These are phyloP conservation scores for Tapera naevia DNA, from an alignment of 2,797 vertebrate species.

Conservation along the genomic window DNA sequence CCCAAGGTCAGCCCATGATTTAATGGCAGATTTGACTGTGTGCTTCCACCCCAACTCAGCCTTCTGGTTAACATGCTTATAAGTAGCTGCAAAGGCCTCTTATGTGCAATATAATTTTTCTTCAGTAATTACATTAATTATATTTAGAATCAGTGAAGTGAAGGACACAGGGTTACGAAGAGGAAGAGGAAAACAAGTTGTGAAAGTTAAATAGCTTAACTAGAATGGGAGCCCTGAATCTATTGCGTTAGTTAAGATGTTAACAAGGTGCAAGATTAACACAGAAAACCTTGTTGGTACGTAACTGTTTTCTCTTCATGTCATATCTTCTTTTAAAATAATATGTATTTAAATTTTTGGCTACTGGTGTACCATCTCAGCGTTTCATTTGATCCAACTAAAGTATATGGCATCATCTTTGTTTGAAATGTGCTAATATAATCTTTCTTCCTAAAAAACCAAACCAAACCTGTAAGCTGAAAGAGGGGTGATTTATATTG, in stretches of 20 bases:
- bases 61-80: not conserved
- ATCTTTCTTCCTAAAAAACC: not conserved
- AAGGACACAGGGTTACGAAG: not conserved
- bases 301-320: rapidly evolving
- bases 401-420: not conserved
- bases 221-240: not conserved
- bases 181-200: not conserved
- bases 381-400: not conserved
- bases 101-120: not conserved
- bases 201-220: not conserved
- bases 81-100: not conserved
- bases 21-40: rapidly evolving
- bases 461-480: too few species aligned
- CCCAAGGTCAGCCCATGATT: rapidly evolving
- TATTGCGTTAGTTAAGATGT: not conserved
- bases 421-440: not conserved
- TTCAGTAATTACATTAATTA: not conserved
- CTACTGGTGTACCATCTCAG: not conserved
- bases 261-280: not conserved
- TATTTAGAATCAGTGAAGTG: not conserved
- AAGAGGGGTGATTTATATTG: too few species aligned
- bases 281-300: not conserved
- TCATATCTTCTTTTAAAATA: not conserved
- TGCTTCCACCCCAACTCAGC: not conserved
- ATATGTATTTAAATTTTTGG: not conserved